These are phyloP conservation scores for Gadopsis bispinosus DNA, from an alignment of 2,797 vertebrate species.

Conservation along the genomic window DNA sequence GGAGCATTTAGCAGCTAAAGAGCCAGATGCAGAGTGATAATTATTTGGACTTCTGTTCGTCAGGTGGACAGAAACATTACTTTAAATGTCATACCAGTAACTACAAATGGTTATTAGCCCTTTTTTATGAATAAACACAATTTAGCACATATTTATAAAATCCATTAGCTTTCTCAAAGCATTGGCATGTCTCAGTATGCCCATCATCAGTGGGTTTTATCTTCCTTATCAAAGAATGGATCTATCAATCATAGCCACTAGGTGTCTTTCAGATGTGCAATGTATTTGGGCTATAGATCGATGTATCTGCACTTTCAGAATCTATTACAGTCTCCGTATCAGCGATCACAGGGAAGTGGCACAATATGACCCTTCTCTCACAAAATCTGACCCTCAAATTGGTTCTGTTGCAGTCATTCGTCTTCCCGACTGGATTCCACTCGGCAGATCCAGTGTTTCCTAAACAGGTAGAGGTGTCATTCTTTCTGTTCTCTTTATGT, in stretches of 20 bases:
- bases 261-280: conserved; percentile 26
- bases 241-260: conserved; percentile 7
- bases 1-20: neutral
- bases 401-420: conserved; percentile 53
- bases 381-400: conserved; percentile 62
- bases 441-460: conserved; percentile 36
- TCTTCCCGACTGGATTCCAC: conserved; percentile 48
- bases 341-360: conserved; percentile 51
- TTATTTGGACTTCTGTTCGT: neutral
- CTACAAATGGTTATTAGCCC: neutral
- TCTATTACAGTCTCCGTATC: conserved; percentile 57
- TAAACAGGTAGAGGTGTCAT: conserved; percentile 53
- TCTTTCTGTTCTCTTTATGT: conserved; percentile 46
- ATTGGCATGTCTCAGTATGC: neutral
- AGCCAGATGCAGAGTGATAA: neutral
- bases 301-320: conserved; percentile 22
- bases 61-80: neutral
- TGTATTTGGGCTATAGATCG: conserved; percentile 44
- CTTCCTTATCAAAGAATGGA: neutral
- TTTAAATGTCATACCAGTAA: neutral
- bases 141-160: neutral
- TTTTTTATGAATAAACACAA: neutral
- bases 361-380: conserved; percentile 65
- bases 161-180: neutral
- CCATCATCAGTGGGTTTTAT: neutral